Evolutionary conservation across 2,888 invertebrate species (phyloP).

Genomic region (Erannis defoliaria): DNA sequence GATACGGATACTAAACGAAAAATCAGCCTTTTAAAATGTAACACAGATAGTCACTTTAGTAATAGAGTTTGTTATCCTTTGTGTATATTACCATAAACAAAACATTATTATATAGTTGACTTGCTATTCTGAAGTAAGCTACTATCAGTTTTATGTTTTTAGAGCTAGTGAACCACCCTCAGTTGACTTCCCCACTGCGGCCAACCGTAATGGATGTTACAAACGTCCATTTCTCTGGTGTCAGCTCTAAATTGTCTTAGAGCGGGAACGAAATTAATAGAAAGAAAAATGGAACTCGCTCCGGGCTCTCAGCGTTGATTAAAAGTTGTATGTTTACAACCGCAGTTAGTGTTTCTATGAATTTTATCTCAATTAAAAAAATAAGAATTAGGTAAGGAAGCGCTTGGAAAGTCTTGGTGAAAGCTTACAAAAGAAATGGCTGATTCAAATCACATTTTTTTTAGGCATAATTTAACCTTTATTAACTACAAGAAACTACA

Average conservation of each 20-base stretch:
- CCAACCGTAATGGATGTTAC: constrained; percentile 34
- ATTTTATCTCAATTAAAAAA: constrained; percentile 3
- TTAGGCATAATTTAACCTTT: too few relatives aligned
- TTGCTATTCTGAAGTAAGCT: background rate
- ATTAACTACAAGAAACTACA: too few relatives aligned
- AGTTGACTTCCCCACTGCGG: constrained; percentile 13
- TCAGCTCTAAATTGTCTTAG: constrained; percentile 37
- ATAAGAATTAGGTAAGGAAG: constrained; percentile 7
- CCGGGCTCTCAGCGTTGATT: constrained; percentile 32
- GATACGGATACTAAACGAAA: too few relatives aligned
- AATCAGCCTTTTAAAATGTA: too few relatives aligned
- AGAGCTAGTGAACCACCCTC: constrained; percentile 1
- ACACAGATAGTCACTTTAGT: too few relatives aligned
- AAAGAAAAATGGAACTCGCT: constrained; percentile 30
- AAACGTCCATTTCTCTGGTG: constrained; percentile 37
- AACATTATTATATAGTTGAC: background rate
- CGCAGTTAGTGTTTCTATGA: constrained; percentile 9
- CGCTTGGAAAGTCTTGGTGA: background rate
- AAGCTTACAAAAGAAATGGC: background rate
- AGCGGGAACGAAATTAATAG: constrained; percentile 41
- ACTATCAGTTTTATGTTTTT: background rate
- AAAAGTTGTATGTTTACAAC: constrained; percentile 36
- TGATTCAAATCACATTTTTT: background rate
- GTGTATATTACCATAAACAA: background rate
- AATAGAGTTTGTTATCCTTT: too few relatives aligned